These are phyloP conservation scores for Acleris sparsana DNA, from an alignment of 2,888 invertebrate genomes.

Conservation along the genomic window DNA sequence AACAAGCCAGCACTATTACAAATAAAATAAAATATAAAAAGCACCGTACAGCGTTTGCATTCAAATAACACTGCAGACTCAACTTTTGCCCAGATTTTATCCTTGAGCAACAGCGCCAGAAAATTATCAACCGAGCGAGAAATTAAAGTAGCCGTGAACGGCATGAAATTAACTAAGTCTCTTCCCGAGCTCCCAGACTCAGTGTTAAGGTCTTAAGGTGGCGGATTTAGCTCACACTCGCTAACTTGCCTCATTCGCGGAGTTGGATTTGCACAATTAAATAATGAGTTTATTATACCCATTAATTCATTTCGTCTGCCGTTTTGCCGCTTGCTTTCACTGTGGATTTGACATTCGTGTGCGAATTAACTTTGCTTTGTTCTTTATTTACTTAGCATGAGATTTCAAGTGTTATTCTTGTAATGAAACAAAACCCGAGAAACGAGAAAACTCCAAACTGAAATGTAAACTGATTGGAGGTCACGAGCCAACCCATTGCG, in stretches of 20 bases:
- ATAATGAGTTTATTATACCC: slow-evolving; percentile 44
- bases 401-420: too few relatives aligned
- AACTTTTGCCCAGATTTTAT: slow-evolving; percentile 69
- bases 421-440: too few relatives aligned
- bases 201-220: slow-evolving; percentile 58
- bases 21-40: slow-evolving; percentile 49
- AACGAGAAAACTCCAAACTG: too few relatives aligned
- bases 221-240: slow-evolving; percentile 50
- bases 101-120: slow-evolving; percentile 62
- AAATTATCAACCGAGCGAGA: slow-evolving; percentile 76
- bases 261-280: slow-evolving; percentile 62
- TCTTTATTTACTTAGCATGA: background rate
- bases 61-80: slow-evolving; percentile 61
- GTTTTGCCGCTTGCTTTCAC: background rate
- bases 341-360: background rate
- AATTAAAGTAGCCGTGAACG: slow-evolving; percentile 79
- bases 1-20: slow-evolving; percentile 38
- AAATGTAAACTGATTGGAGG: too few relatives aligned
- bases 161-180: slow-evolving; percentile 79
- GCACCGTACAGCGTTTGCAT: slow-evolving; percentile 56
- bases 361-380: background rate
- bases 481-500: too few relatives aligned
- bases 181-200: slow-evolving; percentile 44
- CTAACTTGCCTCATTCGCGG: slow-evolving; percentile 49
- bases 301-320: slow-evolving; percentile 20